Base-by-base conservation (phyloP, 2,797 vertebrate genomes). In the Halcyon leucocephala region DNA sequence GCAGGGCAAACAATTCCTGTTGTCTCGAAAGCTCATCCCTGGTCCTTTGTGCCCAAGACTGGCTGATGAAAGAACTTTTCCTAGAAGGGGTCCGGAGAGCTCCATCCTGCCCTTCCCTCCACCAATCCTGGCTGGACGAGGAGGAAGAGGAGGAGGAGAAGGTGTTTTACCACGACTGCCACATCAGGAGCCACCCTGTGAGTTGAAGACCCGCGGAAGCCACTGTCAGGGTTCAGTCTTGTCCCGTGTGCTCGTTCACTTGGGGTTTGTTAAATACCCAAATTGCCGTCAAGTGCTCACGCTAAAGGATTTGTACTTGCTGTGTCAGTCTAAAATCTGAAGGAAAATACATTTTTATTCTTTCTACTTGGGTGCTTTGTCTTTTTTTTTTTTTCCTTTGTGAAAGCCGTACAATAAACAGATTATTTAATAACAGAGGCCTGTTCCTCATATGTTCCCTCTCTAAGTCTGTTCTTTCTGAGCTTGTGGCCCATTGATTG, bases 281-380 rank as follows among this genome's bases (percentile, higher is more conserved):
- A 64, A 93, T 70, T 95, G 95, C 97, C 73, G 10, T 76, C 37
- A 96, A 92, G 83, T 96, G 94, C 97, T 97, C 96, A 83, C 94
- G 87, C 95, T 95, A 91, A 97, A 94, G 96, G 95, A 96, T 98
- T 98, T 98, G 96, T 98, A 97, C 96, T 97, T 95, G 96, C 97
- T 97, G 83, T 96, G 93, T 98, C 95, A 89, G 94, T 97, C 96
- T 92, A 89, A 97, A 97, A 96, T 96, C 97, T 96, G 96, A 97
- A 97, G 97, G 93, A 97, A 97, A 97, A 97, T 97, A 97, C 96
- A 95, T 98, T 98, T 98, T 98, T 98, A 98, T 98, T 98, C 98
- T 98, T 98, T 98, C 97, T 98, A 98, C 97, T 97, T 95, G 96
- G 89, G 97, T 97, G 91, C 96, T 98, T 97, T 97, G 97, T 98